Base-by-base conservation (phyloP, 92 coral and sea anemone species). In the Blastomussa wellsi region DNA sequence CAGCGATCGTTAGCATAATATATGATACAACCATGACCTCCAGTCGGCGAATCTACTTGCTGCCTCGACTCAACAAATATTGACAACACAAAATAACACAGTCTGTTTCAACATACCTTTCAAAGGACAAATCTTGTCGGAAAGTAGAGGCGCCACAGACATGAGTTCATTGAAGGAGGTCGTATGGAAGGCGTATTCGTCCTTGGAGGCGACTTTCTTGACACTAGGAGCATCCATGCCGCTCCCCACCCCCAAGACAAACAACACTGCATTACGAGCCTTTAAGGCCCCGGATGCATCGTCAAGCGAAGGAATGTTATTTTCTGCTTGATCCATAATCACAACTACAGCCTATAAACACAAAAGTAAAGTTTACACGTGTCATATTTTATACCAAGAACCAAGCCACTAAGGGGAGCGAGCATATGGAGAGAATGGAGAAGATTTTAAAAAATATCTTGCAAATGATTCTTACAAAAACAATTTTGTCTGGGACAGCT, bases 221-320 rank as follows among this genome's bases (percentile, higher is more conserved):
- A 91, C 74, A 53, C 87, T 89, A 11, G 85, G 82, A 6, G 76
- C 87, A 77, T 89, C 86, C 73, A 93, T 72, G 47, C 88, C 84
- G 7, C 91, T 78, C 17, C 98, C 94, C 66, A 92, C 90, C 47
- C 91, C 89, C 72, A 94, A 93, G 65, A 89, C 93, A 79, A 89
- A 96, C 37, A 96, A 83, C 36, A 83, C 88, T 41, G 88, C 90
- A 19, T 92, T 91, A 47, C 81, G 92, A 53, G 88, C 92, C 75
- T 94, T 92, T 32, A 94, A 74, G 3, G 87, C 70, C 59, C 90
- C 91, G 52, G 94, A 88, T 15, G 91, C 83, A 33, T 51, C 70
- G 8, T 62, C 86, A 11, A 93, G 88, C 20, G 49, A 76, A 28
- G 86, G 17, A 7, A 88, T 62, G 49, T 90, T 80, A 37, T 90